Evolutionary conservation across 2,113 vertebrate genomes (phyloP).

Genomic region (Pelmatolapia mariae): DNA sequence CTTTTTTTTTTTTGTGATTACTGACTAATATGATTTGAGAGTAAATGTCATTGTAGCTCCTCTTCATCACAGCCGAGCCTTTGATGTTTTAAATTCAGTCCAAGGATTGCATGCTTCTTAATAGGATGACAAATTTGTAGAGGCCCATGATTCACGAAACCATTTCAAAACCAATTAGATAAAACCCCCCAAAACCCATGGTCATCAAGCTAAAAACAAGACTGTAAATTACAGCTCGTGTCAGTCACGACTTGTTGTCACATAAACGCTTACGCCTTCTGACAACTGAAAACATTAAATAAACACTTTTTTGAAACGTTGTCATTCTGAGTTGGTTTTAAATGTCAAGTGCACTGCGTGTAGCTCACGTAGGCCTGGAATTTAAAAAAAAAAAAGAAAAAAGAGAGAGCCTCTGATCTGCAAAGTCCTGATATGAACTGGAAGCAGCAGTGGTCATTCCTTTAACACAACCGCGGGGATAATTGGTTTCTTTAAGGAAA

Average conservation of each 20-base stretch:
- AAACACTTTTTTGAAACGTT: background rate
- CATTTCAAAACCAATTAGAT: slow-evolving; percentile 29
- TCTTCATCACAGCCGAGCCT: slow-evolving; percentile 21
- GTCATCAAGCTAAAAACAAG: slow-evolving; percentile 26
- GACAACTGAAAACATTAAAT: background rate
- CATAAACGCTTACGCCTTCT: slow-evolving; percentile 3
- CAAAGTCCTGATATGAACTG: slow-evolving; percentile 22
- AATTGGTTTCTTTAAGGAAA: slow-evolving; percentile 38
- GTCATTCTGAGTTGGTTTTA: background rate
- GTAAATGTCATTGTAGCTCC: slow-evolving; percentile 34
- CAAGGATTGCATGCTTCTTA: slow-evolving; percentile 51
- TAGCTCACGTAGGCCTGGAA: background rate
- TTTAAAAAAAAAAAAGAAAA: background rate
- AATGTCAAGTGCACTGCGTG: background rate
- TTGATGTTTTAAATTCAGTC: slow-evolving; percentile 60
- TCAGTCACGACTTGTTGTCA: background rate
- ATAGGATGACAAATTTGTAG: slow-evolving; percentile 36
- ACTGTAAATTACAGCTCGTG: background rate
- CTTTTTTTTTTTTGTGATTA: slow-evolving; percentile 20
- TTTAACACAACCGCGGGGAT: slow-evolving; percentile 22
- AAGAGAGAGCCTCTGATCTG: background rate
- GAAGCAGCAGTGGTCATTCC: slow-evolving; percentile 42
- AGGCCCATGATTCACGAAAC: slow-evolving; percentile 15
- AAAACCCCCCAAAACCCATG: background rate
- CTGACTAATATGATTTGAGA: slow-evolving; percentile 50